These are phyloP conservation scores for Drosophila affinis DNA, from an alignment of 2,888 invertebrate genomes.

Conservation along the genomic window DNA sequence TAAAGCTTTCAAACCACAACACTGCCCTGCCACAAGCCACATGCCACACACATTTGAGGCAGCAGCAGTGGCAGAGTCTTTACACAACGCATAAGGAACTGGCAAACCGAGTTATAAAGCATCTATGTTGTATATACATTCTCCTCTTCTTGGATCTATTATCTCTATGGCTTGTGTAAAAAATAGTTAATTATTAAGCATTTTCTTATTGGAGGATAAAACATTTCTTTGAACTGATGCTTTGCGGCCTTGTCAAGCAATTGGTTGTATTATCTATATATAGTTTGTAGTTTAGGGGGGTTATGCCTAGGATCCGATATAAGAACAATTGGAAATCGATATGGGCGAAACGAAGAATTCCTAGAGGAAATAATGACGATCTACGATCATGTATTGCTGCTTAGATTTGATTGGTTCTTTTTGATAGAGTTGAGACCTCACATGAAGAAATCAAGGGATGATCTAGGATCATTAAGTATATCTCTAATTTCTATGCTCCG, in stretches of 20 bases:
- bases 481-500: not conserved
- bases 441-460: not conserved
- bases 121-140: constrained; percentile 32
- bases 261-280: constrained; percentile 36
- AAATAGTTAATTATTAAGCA: constrained; percentile 53
- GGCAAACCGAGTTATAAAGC: constrained; percentile 54
- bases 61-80: constrained; percentile 37
- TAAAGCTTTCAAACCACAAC: constrained; percentile 44
- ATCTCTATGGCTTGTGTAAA: constrained; percentile 39
- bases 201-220: constrained; percentile 28
- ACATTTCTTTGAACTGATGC: constrained; percentile 33
- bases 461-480: not conserved
- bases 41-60: not conserved
- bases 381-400: not conserved
- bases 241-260: constrained; percentile 26
- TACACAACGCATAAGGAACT: constrained; percentile 66
- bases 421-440: not conserved
- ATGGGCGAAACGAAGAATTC: not conserved
- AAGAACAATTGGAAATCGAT: constrained; percentile 27
- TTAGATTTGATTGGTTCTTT: constrained; percentile 1
- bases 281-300: constrained; percentile 32
- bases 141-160: constrained; percentile 23
- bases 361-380: not conserved
- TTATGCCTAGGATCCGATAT: constrained; percentile 31
- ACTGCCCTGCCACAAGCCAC: constrained; percentile 10